phyloP scores from a whole-genome alignment of 2,888 invertebrate species.

The Callimorpha dominula region DNA sequence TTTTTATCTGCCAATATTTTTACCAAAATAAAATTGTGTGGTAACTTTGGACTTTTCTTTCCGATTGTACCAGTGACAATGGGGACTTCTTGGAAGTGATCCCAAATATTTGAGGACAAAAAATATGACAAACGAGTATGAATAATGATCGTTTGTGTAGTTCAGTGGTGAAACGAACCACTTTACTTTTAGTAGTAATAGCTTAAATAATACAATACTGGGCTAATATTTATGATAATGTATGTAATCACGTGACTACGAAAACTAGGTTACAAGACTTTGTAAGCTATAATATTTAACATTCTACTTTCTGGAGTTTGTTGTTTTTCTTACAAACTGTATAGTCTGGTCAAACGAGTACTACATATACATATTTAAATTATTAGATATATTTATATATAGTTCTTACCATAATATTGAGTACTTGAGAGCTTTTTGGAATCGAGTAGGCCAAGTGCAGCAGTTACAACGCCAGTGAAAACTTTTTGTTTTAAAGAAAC shows the following conservation, averaged over 20 bases:
- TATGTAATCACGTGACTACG: neutral
- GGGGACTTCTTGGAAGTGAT: slow-evolving; percentile 43
- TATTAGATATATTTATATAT: no score
- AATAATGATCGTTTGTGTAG: slow-evolving; percentile 45
- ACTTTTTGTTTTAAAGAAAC: no score
- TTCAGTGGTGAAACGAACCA: slow-evolving; percentile 19
- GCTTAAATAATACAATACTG: neutral
- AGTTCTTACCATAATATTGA: no score
- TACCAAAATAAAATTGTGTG: neutral
- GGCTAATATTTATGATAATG: no score
- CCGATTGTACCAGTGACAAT: neutral
- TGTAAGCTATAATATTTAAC: neutral
- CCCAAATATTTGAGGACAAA: slow-evolving; percentile 55
- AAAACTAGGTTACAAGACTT: neutral
- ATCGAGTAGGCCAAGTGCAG: no score
- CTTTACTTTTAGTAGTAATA: slow-evolving; percentile 15
- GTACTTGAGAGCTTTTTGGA: no score
- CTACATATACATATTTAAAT: no score
- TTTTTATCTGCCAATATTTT: neutral
- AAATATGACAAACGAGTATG: slow-evolving; percentile 53
- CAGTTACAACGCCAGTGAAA: no score
- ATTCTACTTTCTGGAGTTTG: no score
- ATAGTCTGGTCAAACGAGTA: no score
- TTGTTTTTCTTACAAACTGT: no score
- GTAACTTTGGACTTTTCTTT: neutral